Evolutionary conservation across 2,797 vertebrate species (phyloP).

Genomic region (Darevskia mixta): DNA sequence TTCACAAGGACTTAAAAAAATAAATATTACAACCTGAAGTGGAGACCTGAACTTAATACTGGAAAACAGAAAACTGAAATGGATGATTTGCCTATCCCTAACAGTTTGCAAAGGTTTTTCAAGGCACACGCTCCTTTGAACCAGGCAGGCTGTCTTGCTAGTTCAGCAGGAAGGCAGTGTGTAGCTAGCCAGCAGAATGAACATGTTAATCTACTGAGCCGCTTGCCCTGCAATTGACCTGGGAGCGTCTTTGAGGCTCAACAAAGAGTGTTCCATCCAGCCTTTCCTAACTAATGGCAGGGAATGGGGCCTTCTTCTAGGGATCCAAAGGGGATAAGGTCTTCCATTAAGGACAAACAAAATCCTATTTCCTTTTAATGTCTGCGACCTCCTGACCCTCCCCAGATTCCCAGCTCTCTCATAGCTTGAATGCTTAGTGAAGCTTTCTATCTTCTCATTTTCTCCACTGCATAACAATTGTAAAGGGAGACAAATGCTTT

Average conservation of each 20-base stretch:
- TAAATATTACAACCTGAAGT: no score
- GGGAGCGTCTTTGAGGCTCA: slow-evolving; percentile 55
- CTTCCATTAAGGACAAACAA: slow-evolving; percentile 71
- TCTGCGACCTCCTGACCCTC: slow-evolving; percentile 70
- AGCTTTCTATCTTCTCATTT: slow-evolving; percentile 50
- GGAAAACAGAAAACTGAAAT: no score
- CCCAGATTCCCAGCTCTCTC: slow-evolving; percentile 65
- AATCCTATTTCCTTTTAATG: slow-evolving; percentile 73
- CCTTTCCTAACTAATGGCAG: slow-evolving; percentile 39
- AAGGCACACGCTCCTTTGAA: neutral
- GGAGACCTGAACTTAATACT: no score
- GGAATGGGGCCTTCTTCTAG: slow-evolving; percentile 68
- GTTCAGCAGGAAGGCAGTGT: neutral
- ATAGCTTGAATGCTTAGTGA: slow-evolving; percentile 62
- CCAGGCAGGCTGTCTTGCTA: neutral
- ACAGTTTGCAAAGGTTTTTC: neutral
- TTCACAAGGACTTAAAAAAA: no score
- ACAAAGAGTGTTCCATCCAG: slow-evolving; percentile 36
- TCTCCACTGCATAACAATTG: neutral
- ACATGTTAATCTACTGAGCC: accelerated
- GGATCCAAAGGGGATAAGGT: slow-evolving; percentile 72
- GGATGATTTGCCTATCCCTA: neutral
- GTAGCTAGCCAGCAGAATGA: neutral
- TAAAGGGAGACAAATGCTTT: slow-evolving; percentile 51
- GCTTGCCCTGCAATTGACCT: slow-evolving; percentile 53